These are phyloP conservation scores for Dicrostonyx torquatus DNA, from an alignment of 2,797 vertebrate genomes.

Conservation along the genomic window DNA sequence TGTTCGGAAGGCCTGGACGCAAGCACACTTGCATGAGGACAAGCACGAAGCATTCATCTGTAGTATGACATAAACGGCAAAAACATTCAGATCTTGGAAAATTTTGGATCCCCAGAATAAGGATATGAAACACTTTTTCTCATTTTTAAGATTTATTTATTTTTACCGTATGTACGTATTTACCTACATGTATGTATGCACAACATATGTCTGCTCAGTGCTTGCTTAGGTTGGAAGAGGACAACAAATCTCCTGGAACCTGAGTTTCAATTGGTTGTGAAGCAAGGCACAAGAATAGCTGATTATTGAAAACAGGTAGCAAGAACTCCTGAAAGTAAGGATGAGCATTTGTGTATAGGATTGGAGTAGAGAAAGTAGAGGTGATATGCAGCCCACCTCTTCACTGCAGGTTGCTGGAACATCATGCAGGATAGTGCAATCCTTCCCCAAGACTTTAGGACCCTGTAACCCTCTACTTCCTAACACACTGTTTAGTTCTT, in stretches of 20 bases:
- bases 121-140: neutral
- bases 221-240: neutral
- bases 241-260: neutral
- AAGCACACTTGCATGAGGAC: neutral
- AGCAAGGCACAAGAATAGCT: neutral
- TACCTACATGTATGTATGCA: neutral
- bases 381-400: neutral
- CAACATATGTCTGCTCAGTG: neutral
- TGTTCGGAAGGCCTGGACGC: neutral
- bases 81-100: no score
- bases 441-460: neutral
- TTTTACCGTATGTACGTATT: neutral
- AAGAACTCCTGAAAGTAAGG: neutral
- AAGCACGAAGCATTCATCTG: neutral
- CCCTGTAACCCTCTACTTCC: neutral
- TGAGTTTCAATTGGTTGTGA: neutral
- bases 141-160: no score
- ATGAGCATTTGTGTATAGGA: rapidly evolving
- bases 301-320: neutral
- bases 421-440: no score
- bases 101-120: neutral
- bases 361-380: neutral
- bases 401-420: neutral
- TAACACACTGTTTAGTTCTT: neutral
- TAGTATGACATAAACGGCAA: no score